A percentile compares a stretch with the other conserved stretches of the same genome.
Evolutionary conservation across 2,113 vertebrate genomes (phyloP).

Genomic region (Isurus oxyrinchus): DNA sequence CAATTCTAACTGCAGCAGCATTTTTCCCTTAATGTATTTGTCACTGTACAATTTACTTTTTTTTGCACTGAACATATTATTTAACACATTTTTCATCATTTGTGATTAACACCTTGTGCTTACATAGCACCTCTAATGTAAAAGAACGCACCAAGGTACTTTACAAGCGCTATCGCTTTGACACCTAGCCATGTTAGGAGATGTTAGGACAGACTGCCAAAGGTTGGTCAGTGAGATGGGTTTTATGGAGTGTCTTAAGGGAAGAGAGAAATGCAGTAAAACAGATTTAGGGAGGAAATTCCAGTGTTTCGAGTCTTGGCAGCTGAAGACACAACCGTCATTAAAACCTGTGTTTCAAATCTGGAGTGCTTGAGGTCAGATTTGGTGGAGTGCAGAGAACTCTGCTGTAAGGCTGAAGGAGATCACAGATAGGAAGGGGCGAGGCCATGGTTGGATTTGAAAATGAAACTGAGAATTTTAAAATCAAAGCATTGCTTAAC

Average conservation of each 20-base stretch:
- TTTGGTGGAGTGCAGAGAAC: not conserved
- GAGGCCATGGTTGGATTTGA: not conserved
- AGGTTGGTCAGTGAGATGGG: no score
- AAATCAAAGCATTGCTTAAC: not conserved
- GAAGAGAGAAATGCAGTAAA: not conserved
- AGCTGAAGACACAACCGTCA: not conserved
- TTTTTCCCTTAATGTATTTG: not conserved
- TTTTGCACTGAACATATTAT: no score
- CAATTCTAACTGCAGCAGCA: not conserved
- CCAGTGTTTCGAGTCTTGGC: not conserved
- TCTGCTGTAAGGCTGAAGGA: not conserved
- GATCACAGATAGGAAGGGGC: not conserved
- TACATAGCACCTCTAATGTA: not conserved
- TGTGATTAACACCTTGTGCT: not conserved
- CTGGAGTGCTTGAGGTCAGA: not conserved
- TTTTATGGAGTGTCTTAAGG: not conserved
- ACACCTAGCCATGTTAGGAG: no score
- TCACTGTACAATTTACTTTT: not conserved
- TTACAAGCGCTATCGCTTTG: no score
- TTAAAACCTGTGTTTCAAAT: not conserved
- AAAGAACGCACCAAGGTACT: no score
- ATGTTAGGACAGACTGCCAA: no score
- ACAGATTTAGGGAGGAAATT: not conserved
- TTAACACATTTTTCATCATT: not conserved
- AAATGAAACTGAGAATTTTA: not conserved